Conservation (phyloP, 2,113 vertebrate genomes). For the Poecile atricapillus region DNA sequence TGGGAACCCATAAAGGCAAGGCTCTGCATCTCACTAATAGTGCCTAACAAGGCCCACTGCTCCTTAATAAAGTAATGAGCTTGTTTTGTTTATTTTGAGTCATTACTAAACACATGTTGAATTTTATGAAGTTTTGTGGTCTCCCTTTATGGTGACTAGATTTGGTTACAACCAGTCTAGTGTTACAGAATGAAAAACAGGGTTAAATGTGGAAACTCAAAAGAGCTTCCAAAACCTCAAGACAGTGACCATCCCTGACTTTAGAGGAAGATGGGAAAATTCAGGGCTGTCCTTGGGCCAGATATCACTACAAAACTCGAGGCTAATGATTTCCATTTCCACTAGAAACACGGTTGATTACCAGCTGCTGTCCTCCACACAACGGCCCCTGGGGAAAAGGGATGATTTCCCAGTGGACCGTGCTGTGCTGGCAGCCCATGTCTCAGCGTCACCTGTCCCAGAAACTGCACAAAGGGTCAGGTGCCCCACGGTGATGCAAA, state of each 20-base stretch:
- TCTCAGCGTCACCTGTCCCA: background rate
- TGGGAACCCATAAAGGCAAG: background rate
- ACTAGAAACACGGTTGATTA: background rate
- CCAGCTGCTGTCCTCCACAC: background rate
- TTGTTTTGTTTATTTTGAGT: background rate
- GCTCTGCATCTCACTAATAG: background rate
- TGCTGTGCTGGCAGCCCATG: background rate
- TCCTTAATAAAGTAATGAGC: background rate
- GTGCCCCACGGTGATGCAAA: background rate
- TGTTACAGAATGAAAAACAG: background rate
- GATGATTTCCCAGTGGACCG: background rate
- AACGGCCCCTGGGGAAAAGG: background rate
- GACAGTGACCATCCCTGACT: background rate
- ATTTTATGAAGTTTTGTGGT: background rate
- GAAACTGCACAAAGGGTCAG: background rate
- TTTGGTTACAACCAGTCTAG: background rate
- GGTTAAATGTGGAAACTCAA: background rate
- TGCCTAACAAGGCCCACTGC: background rate
- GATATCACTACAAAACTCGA: background rate
- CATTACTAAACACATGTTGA: background rate
- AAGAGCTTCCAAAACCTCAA: background rate
- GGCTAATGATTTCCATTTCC: background rate
- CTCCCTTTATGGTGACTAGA: background rate
- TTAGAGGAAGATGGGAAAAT: background rate
- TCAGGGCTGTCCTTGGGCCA: background rate